A percentile compares a stretch with the other conserved stretches of the same genome.
These are phyloP conservation scores for Listronotus oregonensis DNA, from an alignment of 1,140 invertebrate species.

Conservation along the genomic window DNA sequence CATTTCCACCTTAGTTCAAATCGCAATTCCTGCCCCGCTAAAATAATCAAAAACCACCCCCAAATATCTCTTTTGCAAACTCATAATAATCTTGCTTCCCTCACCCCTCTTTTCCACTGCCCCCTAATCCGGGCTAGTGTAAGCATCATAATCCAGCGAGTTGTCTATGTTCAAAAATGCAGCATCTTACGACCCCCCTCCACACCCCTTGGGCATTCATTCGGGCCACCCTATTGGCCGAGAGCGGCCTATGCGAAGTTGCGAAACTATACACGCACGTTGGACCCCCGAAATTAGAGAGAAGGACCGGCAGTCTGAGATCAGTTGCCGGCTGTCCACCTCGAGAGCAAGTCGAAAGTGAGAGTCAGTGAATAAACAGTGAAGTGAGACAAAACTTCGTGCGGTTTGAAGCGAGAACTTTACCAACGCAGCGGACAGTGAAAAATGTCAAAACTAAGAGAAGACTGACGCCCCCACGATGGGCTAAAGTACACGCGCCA, in stretches of 20 bases:
- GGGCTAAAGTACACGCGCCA: constrained; percentile 21
- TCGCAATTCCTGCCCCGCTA: neutral
- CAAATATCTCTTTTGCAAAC: constrained; percentile 20
- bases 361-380: neutral
- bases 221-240: constrained; percentile 37
- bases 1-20: constrained; percentile 18
- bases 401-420: no score
- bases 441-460: constrained; percentile 8
- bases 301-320: constrained; percentile 18
- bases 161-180: constrained; percentile 41
- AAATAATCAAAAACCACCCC: neutral
- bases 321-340: constrained; percentile 28
- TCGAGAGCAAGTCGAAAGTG: constrained; percentile 10
- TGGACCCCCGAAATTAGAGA: constrained; percentile 36
- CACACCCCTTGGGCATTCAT: constrained; percentile 31
- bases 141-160: constrained; percentile 39
- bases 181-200: constrained; percentile 35
- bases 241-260: constrained; percentile 42
- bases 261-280: constrained; percentile 40
- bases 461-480: constrained; percentile 9
- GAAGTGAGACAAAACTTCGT: neutral
- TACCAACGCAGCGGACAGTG: neutral
- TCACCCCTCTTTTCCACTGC: neutral
- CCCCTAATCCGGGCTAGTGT: constrained; percentile 24
- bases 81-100: constrained; percentile 2